Evolutionary conservation across 2,888 invertebrate species (phyloP), one percentile per base, ranked within the genome.

Genomic region (Pollenia labialis): DNA sequence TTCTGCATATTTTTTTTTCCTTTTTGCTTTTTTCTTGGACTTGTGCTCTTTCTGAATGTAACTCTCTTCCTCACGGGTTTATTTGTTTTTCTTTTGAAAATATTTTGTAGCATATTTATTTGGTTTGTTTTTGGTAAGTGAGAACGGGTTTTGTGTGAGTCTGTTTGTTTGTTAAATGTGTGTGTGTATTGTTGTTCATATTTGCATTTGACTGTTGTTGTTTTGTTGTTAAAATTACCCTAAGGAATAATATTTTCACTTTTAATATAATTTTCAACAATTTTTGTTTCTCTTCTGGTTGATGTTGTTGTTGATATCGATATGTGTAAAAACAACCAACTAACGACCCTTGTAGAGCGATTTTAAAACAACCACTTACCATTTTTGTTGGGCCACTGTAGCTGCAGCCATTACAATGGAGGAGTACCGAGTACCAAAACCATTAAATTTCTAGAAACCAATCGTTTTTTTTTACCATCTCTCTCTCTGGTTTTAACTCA

Each of bases 261-360:
- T 87, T 87, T 81, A 87, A 87, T 84, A 87, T 84, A 81, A 74
- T 87, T 84, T 87, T 84, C 81, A 84, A 84, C 80, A 87, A 68
- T 74, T 79, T 72, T 40, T 58, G 23, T 14, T 54, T 11, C 4
- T 18, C 11, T 18, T 12, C 9, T 11, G 6, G 7, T 14, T 16
- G 12, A 23, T 60, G 4, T 48, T 4, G 40, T 52, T 32, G 16
- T 14, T 1, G 14, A 46, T n/a, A 12, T 72, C n/a, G 14, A 8
- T 44, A n/a, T 23, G 23, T 40, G 40, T 8, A 8, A 10, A 16
- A 48, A n/a, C 23, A 79, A 71, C 71, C 23, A 79, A 71, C 71
- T 46, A 62, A 62, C n/a, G 44, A 46, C 62, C 32, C 40, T 48
- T 64, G 50, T 16, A 46, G 68, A 52, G 44, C 18, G 32, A 23